A percentile compares a stretch with the other conserved stretches of the same genome.
phyloP scores from a whole-genome alignment of 2,113 vertebrate species.

The Balaeniceps rex region DNA sequence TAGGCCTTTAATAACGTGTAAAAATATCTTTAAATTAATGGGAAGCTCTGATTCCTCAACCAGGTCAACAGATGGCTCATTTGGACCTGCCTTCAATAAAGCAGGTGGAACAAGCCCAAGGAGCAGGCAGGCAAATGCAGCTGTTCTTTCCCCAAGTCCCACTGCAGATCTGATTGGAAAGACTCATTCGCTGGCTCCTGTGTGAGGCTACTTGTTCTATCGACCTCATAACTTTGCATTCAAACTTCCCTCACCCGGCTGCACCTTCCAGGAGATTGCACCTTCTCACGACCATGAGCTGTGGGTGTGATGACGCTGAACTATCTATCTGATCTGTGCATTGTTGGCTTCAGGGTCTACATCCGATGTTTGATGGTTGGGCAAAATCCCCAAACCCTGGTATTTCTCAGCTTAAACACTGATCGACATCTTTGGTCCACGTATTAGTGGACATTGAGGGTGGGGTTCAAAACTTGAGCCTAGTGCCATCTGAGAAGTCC shows the following conservation, averaged over 20 bases:
- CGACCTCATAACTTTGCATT: not conserved
- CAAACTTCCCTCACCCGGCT: not conserved
- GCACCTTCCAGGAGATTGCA: not conserved
- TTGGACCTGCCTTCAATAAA: conserved; percentile 10
- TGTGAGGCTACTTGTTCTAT: not conserved
- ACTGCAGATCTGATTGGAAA: not conserved
- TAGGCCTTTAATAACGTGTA: conserved; percentile 6
- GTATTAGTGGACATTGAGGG: not conserved
- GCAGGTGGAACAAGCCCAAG: conserved; percentile 9
- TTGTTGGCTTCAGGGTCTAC: not conserved
- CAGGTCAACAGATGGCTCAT: conserved; percentile 31
- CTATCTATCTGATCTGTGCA: not conserved
- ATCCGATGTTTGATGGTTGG: not conserved
- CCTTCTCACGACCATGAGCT: not conserved
- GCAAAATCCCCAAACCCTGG: not conserved
- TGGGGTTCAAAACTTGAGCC: not conserved
- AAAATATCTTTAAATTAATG: not conserved
- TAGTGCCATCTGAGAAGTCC: not conserved
- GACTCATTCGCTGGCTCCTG: not conserved
- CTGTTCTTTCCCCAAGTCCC: conserved; percentile 9
- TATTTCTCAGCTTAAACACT: not conserved
- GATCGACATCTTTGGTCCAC: not conserved
- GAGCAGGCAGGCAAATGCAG: conserved; percentile 11
- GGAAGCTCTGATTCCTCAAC: not conserved
- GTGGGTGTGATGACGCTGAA: not conserved